A percentile compares a stretch with the other conserved stretches of the same genome.
Conservation (phyloP, 2,888 invertebrate species). For the Caenorhabditis sp. region DNA sequence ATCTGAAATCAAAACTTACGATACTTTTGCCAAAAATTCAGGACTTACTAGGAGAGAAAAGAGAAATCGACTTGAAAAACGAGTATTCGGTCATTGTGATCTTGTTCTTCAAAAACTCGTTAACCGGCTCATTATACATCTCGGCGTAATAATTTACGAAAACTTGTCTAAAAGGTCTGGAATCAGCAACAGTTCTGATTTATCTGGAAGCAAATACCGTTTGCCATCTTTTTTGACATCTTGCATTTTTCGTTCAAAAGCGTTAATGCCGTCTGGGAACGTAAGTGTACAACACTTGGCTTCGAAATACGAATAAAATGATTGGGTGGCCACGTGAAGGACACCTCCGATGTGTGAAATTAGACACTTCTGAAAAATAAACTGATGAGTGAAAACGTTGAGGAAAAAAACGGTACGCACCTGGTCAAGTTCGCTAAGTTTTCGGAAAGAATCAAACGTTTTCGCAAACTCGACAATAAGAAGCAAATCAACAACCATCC, state of each 20-base stretch:
- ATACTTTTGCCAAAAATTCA: background rate
- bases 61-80: constrained; percentile 64
- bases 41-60: constrained; percentile 63
- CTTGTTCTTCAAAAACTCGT: constrained; percentile 48
- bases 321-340: constrained; percentile 60
- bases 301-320: constrained; percentile 63
- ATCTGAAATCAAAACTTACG: constrained; percentile 25
- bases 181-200: background rate
- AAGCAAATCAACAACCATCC: constrained; percentile 68
- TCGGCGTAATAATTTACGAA: constrained; percentile 60
- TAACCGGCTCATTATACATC: constrained; percentile 62
- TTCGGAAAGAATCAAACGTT: constrained; percentile 59
- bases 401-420: too few relatives aligned
- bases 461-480: constrained; percentile 68
- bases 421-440: constrained; percentile 57
- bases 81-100: constrained; percentile 60
- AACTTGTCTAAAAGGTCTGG: constrained; percentile 33
- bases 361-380: constrained; percentile 50
- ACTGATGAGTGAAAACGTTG: too few relatives aligned
- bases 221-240: constrained; percentile 42
- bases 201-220: constrained; percentile 5
- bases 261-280: constrained; percentile 65
- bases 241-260: constrained; percentile 40
- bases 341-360: constrained; percentile 63
- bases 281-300: constrained; percentile 53